Base-by-base conservation (phyloP, 2,888 invertebrate genomes). In the Mesoligia furuncula region DNA sequence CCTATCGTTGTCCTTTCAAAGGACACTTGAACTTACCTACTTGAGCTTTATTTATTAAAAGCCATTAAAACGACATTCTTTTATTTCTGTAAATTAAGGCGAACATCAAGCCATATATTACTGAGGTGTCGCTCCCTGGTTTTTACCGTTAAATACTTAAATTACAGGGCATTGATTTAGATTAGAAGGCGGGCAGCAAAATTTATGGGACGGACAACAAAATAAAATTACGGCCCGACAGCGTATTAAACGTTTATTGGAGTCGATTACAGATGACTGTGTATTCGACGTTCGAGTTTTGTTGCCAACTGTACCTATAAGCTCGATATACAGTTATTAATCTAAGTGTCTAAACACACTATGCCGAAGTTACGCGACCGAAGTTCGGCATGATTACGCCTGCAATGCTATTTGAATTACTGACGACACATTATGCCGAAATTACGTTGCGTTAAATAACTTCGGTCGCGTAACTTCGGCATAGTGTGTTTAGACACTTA, bases 311-410 rank as follows among this genome's bases (percentile, higher is more conserved):
- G 67, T 64, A 71, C 64, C 62, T 27, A 48, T n/a, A 75, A 15
- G 65, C 24, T 64, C 31, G 31, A 27, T 51, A 61, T 59, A 77
- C 84, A 77, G 80, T 83, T 75, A 86, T n/a, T n/a, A n/a, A n/a
- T n/a, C n/a, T n/a, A n/a, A n/a, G n/a, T n/a, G n/a, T n/a, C n/a
- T n/a, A n/a, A n/a, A n/a, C n/a, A n/a, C n/a, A n/a, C n/a, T n/a
- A n/a, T n/a, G n/a, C n/a, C n/a, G n/a, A n/a, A n/a, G n/a, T n/a
- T n/a, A n/a, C n/a, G n/a, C n/a, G n/a, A n/a, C n/a, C n/a, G n/a
- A n/a, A n/a, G n/a, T n/a, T n/a, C n/a, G n/a, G n/a, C n/a, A n/a
- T n/a, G n/a, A n/a, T n/a, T n/a, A n/a, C n/a, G n/a, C n/a, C n/a
- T n/a, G n/a, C n/a, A n/a, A n/a, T n/a, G n/a, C n/a, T n/a, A n/a